Evolutionary conservation across 2,888 invertebrate genomes (phyloP), one percentile per base, ranked within the genome.

Genomic region (Anodontia alba): DNA sequence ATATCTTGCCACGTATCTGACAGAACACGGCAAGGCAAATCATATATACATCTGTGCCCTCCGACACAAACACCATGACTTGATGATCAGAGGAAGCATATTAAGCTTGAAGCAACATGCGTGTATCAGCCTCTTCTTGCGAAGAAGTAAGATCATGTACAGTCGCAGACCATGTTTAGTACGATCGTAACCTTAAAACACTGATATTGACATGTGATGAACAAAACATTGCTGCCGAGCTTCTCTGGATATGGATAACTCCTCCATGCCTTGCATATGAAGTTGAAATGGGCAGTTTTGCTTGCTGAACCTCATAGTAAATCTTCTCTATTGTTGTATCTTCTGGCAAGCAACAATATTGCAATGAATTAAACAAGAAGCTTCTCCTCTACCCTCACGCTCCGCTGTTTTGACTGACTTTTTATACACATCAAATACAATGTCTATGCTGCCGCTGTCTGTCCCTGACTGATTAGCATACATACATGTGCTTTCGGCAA

Each of bases 361-460:
- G 15, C 57, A 17, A 29, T 26, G 57, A 15, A 5, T 26, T 29
- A 26, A 57, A 26, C 57, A 17, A 23, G 57, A 8, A 5, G 57
- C 23, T 57, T 46, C n/a, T 43, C 38, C 26, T 29, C 36, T 57
- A 26, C 57, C 57, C 57, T 57, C 57, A 49, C 78, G 42, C 76
- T 86, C 82, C 20, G 73, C 72, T 29, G 75, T 79, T 77, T 86
- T 86, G 68, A 86, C 86, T n/a, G 81, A 86, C 49, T 33, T 57
- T 38, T 38, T 46, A 73, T 84, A 87, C 7, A 70, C 68, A 57
- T 86, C 81, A 62, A 87, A 87, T 20, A 84, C 77, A 54, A 84
- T 67, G 73, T 81, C 83, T 46, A 84, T 75, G 51, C 81, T 73
- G 26, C 76, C n/a, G 68, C 78, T 76, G 20, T 17, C 38, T 8